A percentile compares a stretch with the other conserved stretches of the same genome.
phyloP scores from a whole-genome alignment of 1,140 invertebrate species.

The Copidosoma floridanum region DNA sequence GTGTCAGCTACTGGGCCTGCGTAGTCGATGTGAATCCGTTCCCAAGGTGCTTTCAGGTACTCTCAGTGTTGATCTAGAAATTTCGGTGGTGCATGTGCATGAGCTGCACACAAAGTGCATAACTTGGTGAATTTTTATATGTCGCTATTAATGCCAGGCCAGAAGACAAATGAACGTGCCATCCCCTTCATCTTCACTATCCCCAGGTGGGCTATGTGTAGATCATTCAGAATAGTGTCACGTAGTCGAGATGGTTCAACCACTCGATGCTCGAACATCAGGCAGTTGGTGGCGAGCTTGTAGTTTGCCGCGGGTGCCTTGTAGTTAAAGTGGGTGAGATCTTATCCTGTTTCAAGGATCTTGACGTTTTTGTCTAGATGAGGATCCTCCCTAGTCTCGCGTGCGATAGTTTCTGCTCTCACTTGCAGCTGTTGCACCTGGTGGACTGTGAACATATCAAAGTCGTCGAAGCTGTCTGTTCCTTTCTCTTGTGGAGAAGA shows the following conservation, averaged over 20 bases:
- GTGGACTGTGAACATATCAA: conserved; percentile 18
- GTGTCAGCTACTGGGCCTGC: conserved; percentile 1
- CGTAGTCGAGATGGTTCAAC: conserved; percentile 37
- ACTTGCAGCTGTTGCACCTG: conserved; percentile 28
- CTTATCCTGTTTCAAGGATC: conserved; percentile 18
- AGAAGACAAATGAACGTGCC: conserved; percentile 53
- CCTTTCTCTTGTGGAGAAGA: conserved; percentile 7
- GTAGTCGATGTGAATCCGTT: conserved; percentile 28
- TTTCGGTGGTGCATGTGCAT: conserved; percentile 50
- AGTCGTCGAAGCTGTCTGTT: conserved; percentile 16
- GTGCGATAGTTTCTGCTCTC: conserved; percentile 9
- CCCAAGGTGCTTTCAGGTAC: too few relatives aligned
- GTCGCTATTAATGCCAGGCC: conserved; percentile 52
- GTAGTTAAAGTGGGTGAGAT: conserved; percentile 4
- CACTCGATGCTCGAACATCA: conserved; percentile 35
- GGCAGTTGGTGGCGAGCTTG: conserved; percentile 18
- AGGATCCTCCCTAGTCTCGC: conserved; percentile 23
- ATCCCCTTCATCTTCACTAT: conserved; percentile 56
- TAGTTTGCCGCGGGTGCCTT: conserved; percentile 31
- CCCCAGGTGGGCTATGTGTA: conserved; percentile 54
- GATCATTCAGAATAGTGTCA: conserved; percentile 34
- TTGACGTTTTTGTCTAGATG: conserved; percentile 25
- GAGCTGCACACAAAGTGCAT: conserved; percentile 19
- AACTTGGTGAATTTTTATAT: conserved; percentile 37
- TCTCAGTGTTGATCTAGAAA: conserved; percentile 38